phyloP scores from a whole-genome alignment of 37 sponge, comb jelly and placozoan genomes.

The Tethya wilhelma region DNA sequence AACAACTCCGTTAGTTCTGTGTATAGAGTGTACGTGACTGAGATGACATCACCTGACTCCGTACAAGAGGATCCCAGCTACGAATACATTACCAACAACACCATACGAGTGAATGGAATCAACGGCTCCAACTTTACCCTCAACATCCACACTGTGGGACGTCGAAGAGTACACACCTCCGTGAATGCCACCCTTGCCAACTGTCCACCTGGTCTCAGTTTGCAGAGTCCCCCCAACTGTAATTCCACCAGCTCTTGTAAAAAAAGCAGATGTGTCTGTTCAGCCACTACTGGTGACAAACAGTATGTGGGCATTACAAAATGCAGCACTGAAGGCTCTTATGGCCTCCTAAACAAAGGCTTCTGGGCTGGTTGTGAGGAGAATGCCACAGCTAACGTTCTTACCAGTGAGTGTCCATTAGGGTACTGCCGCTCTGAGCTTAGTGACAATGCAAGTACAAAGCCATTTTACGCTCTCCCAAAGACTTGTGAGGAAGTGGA shows the following conservation, averaged over 20 bases:
- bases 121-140: background rate
- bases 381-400: background rate
- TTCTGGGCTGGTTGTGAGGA: conserved; percentile 68
- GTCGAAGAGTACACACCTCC: background rate
- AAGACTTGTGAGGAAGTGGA: conserved; percentile 7
- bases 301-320: conserved; percentile 7
- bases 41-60: background rate
- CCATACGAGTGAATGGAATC: conserved; percentile 10
- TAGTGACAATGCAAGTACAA: no score
- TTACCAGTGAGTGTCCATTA: conserved; percentile 36
- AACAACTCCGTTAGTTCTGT: conserved; percentile 13
- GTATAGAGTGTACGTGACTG: background rate
- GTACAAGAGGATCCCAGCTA: background rate
- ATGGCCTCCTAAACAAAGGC: conserved; percentile 24
- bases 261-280: conserved; percentile 1
- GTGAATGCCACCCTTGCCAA: background rate
- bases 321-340: conserved; percentile 1
- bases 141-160: background rate
- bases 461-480: conserved; percentile 7
- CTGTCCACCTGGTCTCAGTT: conserved; percentile 46
- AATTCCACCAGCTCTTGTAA: no score
- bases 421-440: conserved; percentile 28
- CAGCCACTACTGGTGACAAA: background rate
- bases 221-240: no score
- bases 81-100: background rate